Conservation (phyloP, 2,797 vertebrate genomes). For the Rhynchonycteris naso region DNA sequence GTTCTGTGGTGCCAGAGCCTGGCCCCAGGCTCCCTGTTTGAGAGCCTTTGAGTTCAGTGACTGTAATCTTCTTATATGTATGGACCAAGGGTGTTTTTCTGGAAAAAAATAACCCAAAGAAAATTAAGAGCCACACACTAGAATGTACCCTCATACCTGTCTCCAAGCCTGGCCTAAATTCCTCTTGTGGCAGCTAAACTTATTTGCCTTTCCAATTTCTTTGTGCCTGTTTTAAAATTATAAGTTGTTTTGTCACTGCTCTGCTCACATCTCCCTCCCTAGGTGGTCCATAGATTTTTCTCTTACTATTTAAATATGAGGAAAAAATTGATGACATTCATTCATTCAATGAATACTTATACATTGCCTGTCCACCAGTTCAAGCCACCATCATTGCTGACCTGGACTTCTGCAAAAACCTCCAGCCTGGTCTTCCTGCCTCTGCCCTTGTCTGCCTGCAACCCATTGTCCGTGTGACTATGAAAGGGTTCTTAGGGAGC, state of each 20-base stretch:
- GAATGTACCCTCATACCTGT: background rate
- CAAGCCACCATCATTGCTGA: background rate
- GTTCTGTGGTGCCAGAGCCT: background rate
- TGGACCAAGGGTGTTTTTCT: background rate
- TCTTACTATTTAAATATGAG: slow-evolving; percentile 19
- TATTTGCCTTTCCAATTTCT: background rate
- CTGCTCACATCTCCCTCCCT: background rate
- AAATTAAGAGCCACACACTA: background rate
- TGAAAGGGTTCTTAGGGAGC: background rate
- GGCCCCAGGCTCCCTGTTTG: background rate
- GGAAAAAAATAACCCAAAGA: background rate
- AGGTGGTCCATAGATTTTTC: background rate
- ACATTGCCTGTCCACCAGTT: background rate
- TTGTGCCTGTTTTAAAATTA: background rate
- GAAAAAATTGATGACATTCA: background rate
- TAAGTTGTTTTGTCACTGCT: slow-evolving; percentile 5
- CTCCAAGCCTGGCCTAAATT: background rate
- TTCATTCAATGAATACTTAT: background rate
- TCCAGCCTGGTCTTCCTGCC: background rate
- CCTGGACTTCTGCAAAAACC: background rate
- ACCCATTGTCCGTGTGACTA: background rate
- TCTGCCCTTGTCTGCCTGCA: background rate
- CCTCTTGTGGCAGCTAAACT: background rate
- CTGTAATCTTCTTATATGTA: background rate
- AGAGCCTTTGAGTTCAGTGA: background rate